phyloP scores from a whole-genome alignment of 2,113 vertebrate species.

The Clarias batrachus region DNA sequence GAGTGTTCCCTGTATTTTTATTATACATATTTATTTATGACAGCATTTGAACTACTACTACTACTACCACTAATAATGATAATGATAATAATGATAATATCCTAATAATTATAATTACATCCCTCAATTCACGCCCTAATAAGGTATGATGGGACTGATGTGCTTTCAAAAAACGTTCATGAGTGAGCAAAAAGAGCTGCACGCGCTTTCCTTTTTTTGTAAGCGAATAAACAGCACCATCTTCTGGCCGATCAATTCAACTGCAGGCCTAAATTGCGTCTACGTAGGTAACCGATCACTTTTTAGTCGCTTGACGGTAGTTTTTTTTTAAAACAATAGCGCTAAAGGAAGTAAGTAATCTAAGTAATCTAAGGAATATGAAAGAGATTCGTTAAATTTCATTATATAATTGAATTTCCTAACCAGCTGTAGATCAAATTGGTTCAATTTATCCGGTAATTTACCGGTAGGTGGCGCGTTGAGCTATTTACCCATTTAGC shows the following conservation, averaged over 20 bases:
- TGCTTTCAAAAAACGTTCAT: background rate
- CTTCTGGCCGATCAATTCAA: slow-evolving; percentile 48
- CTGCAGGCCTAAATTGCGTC: background rate
- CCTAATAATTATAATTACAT: background rate
- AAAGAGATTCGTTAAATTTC: background rate
- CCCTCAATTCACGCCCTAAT: background rate
- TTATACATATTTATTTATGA: background rate
- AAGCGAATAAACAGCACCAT: slow-evolving; percentile 37
- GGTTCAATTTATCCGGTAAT: background rate
- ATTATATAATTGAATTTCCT: background rate
- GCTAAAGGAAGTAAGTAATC: background rate
- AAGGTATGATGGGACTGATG: background rate
- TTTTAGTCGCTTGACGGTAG: background rate
- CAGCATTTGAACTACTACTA: background rate
- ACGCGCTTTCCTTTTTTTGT: background rate
- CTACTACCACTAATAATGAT: background rate
- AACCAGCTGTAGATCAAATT: background rate
- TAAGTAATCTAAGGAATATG: background rate
- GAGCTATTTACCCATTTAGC: no score
- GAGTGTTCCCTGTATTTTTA: background rate
- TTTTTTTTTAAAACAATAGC: background rate
- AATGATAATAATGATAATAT: background rate
- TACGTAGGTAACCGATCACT: background rate
- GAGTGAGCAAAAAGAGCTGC: background rate
- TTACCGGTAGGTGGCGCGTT: background rate